Percentiles rank a stretch among this genome's conserved stretches.
Conservation (phyloP, 1,140 invertebrate genomes). For the Tetramorium alpestre region DNA sequence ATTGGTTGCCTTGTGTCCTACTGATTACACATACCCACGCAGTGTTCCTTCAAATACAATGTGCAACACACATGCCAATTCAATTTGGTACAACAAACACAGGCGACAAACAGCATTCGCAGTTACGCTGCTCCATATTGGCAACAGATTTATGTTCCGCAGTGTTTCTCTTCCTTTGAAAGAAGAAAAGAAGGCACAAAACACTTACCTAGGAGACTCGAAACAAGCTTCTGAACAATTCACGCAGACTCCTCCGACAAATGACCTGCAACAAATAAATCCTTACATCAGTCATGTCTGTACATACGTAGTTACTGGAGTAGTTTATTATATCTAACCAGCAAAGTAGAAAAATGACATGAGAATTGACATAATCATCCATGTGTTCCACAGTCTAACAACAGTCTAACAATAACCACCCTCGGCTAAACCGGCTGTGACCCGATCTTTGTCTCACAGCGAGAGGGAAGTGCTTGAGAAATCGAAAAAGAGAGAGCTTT, state of each 20-base stretch:
- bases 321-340: neutral
- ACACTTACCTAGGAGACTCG: neutral
- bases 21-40: slow-evolving; percentile 8
- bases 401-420: neutral
- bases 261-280: neutral
- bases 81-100: neutral
- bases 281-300: neutral
- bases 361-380: neutral
- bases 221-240: neutral
- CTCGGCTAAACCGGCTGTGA: neutral
- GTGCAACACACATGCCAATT: neutral
- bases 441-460: neutral
- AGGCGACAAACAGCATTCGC: neutral
- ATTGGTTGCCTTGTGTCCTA: neutral
- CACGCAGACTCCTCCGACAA: neutral
- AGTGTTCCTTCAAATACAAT: slow-evolving; percentile 20
- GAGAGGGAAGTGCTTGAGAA: too few relatives aligned
- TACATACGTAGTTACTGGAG: neutral
- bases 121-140: neutral
- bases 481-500: neutral
- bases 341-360: neutral
- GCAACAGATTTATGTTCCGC: neutral
- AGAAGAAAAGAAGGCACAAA: neutral
- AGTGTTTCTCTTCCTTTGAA: neutral
- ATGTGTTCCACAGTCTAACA: neutral